These are phyloP conservation scores for Sebastiscus albofasciatus DNA, from an alignment of 2,797 vertebrate genomes.

Conservation along the genomic window DNA sequence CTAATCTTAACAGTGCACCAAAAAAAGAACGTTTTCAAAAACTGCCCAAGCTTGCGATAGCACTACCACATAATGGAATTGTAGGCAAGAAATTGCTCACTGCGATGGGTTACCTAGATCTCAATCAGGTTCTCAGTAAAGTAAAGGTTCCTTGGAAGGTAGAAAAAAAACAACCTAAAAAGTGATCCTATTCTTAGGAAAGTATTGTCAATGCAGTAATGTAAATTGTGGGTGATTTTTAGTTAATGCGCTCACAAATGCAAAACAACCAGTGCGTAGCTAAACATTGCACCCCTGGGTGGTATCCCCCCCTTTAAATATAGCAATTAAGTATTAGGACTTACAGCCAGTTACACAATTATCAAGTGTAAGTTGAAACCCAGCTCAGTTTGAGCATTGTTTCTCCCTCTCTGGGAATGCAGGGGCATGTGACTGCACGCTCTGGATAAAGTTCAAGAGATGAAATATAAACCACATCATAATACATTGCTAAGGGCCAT, in stretches of 20 bases:
- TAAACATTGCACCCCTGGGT: neutral
- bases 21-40: neutral
- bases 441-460: slow-evolving; percentile 79
- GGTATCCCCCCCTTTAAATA: slow-evolving; percentile 12
- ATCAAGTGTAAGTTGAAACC: slow-evolving; percentile 57
- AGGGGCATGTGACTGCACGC: slow-evolving; percentile 74
- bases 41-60: neutral
- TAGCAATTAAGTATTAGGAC: slow-evolving; percentile 17
- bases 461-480: slow-evolving; percentile 85
- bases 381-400: slow-evolving; percentile 78
- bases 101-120: neutral
- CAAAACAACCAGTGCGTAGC: neutral
- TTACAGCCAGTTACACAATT: slow-evolving; percentile 41
- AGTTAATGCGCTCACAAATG: neutral
- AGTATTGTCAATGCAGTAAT: neutral
- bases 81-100: neutral
- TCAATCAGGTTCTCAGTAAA: neutral
- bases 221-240: neutral
- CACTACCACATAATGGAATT: neutral
- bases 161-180: neutral
- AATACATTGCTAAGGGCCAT: slow-evolving; percentile 78
- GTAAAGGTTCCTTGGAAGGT: neutral
- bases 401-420: slow-evolving; percentile 78
- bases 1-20: neutral
- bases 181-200: neutral